These are phyloP conservation scores for Dimorphilus gyrociliatus DNA, from an alignment of 2,888 invertebrate species.

Conservation along the genomic window DNA sequence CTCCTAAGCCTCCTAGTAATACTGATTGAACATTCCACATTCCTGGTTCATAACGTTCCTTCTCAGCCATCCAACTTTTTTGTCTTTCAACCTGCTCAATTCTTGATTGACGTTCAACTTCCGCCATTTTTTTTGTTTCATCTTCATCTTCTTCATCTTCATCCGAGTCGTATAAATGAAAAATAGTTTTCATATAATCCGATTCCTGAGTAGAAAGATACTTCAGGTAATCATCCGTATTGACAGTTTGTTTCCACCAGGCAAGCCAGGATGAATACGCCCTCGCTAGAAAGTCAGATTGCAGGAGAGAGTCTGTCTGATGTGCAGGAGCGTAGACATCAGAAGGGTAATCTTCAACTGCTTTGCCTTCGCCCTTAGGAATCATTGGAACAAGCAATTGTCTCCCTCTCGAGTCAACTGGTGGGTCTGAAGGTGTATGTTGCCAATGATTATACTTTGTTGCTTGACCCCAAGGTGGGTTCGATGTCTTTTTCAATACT, in stretches of 20 bases:
- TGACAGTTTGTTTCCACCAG: constrained; percentile 34
- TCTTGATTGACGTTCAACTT: too few species aligned
- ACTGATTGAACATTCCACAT: constrained; percentile 35
- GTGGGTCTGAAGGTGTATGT: too few species aligned
- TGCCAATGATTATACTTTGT: too few species aligned
- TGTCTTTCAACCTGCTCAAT: background rate
- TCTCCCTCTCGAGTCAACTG: too few species aligned
- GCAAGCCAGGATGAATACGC: constrained; percentile 33
- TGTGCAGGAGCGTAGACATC: too few species aligned
- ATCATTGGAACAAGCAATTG: too few species aligned
- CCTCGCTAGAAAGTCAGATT: constrained; percentile 14
- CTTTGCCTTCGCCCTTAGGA: too few species aligned
- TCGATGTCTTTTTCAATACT: too few species aligned
- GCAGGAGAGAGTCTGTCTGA: too few species aligned
- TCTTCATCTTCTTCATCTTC: constrained; percentile 26
- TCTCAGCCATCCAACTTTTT: constrained; percentile 12
- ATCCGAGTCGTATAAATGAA: constrained; percentile 34
- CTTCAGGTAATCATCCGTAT: constrained; percentile 36
- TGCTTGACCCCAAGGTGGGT: too few species aligned
- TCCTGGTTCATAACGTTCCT: constrained; percentile 28
- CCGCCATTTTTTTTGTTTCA: too few species aligned
- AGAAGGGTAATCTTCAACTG: too few species aligned
- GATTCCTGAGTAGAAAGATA: constrained; percentile 35
- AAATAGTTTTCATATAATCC: constrained; percentile 33
- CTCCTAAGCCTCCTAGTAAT: constrained; percentile 33